Evolutionary conservation across 2,888 invertebrate genomes (phyloP), one percentile per base, ranked within the genome.

Genomic region (Ceriagrion tenellum): DNA sequence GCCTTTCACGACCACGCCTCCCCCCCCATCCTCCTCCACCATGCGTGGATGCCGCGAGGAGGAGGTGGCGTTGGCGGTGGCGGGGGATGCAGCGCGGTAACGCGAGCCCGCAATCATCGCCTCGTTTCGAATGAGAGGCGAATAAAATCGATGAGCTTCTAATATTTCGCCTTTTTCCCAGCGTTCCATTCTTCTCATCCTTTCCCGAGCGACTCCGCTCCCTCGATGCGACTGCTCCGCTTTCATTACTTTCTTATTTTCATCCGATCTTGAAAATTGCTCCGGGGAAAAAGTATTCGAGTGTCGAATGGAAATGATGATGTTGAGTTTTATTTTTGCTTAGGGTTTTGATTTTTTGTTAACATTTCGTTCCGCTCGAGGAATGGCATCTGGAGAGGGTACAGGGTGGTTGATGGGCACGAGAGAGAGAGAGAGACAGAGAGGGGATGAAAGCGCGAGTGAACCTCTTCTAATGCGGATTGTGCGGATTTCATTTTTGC

Each of bases 61-160:
- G 55, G 55, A 35, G 16, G 18, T 13, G n/a, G 26, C 40, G 20
- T 10, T 12, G 12, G 47, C 47, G 8, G 47, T 2, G 20, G 59
- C 10, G 20, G 55, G n/a, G 20, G 16, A n/a, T 13, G n/a, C 8
- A 12, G 40, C 55, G 55, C 47, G 55, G 89, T 55, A 81, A 47
- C 55, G 55, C 55, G 89, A 47, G 55, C 89, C 55, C 89, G 55
- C 47, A 89, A 89, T 89, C 89, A 55, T 89, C 89, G 89, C n/a
- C 81, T 16, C 35, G n/a, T 35, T 35, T 89, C 55, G 89, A 55
- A 89, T 55, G 81, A 81, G 81, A 81, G n/a, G 89, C 89, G 55
- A 89, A 55, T 89, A 89, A 69, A 89, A 89, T 89, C 89, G 89
- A 89, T 89, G 55, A 89, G 55, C 89, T 55, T 89, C 89, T 89